Conservation (phyloP, 2,797 vertebrate species). For the Characodon lateralis region DNA sequence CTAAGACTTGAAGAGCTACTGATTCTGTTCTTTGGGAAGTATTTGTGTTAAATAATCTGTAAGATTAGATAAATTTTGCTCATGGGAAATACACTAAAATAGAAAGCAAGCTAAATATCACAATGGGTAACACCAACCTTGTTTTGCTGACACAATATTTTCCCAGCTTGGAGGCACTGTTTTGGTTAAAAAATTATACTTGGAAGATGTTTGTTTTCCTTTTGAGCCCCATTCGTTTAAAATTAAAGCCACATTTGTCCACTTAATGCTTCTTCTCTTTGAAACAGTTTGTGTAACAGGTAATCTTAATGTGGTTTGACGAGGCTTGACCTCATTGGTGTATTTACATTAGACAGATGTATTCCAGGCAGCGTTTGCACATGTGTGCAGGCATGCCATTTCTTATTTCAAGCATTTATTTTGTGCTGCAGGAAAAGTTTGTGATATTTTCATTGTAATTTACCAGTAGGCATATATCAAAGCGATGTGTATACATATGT, state of each 20-base stretch:
- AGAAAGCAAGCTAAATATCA: constrained; percentile 69
- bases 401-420: constrained; percentile 7
- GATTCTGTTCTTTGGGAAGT: constrained; percentile 57
- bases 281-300: constrained; percentile 72
- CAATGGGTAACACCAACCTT: constrained; percentile 57
- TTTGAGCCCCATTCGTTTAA: constrained; percentile 61
- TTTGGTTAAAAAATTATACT: constrained; percentile 70
- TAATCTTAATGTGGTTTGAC: constrained; percentile 70
- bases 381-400: constrained; percentile 26
- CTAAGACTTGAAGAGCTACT: constrained; percentile 46
- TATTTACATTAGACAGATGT: constrained; percentile 72
- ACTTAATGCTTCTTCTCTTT: constrained; percentile 70
- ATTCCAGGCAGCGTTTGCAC: constrained; percentile 55
- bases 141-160: constrained; percentile 71
- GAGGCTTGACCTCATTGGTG: constrained; percentile 62
- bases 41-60: constrained; percentile 44
- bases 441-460: constrained; percentile 10
- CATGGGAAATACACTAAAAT: constrained; percentile 42
- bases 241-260: constrained; percentile 69
- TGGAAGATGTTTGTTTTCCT: constrained; percentile 76
- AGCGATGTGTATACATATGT: constrained; percentile 7
- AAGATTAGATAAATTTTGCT: constrained; percentile 38
- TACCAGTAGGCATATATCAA: constrained; percentile 9
- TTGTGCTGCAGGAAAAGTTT: constrained; percentile 2
- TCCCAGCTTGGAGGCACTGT: constrained; percentile 62